Evolutionary conservation across 2,888 invertebrate species (phyloP).

Genomic region (Leucophenga montana): DNA sequence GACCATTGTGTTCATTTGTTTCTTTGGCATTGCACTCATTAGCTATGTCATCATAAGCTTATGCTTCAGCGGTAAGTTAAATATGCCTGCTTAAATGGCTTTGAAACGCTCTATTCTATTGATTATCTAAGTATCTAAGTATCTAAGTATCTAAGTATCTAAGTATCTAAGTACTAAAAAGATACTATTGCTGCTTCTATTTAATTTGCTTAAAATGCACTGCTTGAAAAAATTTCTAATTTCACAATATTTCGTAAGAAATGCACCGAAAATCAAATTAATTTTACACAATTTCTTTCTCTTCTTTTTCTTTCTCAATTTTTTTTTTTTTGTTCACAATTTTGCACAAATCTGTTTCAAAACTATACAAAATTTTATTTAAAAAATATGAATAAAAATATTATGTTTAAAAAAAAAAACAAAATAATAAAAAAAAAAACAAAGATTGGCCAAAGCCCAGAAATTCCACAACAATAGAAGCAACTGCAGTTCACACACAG

Average conservation of each 20-base stretch:
- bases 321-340: constrained; percentile 31
- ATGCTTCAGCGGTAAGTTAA: constrained; percentile 69
- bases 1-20: constrained; percentile 69
- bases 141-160: too few relatives aligned
- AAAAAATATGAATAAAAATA: constrained; percentile 24
- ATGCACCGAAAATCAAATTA: constrained; percentile 35
- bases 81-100: background rate
- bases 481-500: background rate
- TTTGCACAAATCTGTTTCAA: constrained; percentile 21
- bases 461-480: constrained; percentile 8
- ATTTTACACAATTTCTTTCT: constrained; percentile 38
- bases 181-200: too few relatives aligned
- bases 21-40: constrained; percentile 69
- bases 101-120: background rate
- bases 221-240: constrained; percentile 9
- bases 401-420: constrained; percentile 11
- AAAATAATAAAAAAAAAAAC: constrained; percentile 20
- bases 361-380: background rate
- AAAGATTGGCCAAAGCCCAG: constrained; percentile 69
- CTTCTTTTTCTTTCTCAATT: constrained; percentile 37
- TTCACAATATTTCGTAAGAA: constrained; percentile 28
- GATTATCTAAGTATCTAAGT: background rate
- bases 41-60: constrained; percentile 70
- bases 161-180: too few relatives aligned
- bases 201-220: background rate